Conservation (phyloP, 2,113 vertebrate species). For the Cheilinus undulatus region DNA sequence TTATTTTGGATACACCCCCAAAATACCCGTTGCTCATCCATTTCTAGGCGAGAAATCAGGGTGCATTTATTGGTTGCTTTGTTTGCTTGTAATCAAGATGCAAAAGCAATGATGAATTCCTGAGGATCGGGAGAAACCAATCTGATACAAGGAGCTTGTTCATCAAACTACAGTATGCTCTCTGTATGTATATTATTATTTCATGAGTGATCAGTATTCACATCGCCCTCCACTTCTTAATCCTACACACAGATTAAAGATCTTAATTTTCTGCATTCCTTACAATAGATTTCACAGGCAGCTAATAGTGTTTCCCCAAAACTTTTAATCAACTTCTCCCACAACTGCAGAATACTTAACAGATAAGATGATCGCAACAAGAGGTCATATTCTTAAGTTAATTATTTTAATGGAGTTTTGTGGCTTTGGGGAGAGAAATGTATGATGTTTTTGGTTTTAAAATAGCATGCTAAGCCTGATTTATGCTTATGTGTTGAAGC, state of each 20-base stretch:
- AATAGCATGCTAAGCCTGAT: no score
- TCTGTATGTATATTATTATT: neutral
- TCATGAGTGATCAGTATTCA: neutral
- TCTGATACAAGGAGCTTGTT: neutral
- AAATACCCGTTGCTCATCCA: slow-evolving; percentile 17
- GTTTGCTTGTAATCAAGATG: neutral
- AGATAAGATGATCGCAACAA: neutral
- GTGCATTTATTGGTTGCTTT: neutral
- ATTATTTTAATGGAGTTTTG: neutral
- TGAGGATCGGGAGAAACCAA: neutral
- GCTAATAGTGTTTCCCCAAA: neutral
- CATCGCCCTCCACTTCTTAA: neutral
- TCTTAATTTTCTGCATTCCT: slow-evolving; percentile 9
- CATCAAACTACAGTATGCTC: neutral
- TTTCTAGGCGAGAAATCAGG: neutral
- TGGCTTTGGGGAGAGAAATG: neutral
- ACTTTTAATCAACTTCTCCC: neutral
- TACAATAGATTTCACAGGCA: slow-evolving; percentile 6
- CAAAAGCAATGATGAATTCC: neutral
- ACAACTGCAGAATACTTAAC: neutral
- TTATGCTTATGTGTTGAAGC: no score
- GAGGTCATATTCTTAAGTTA: neutral
- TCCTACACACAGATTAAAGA: slow-evolving; percentile 6
- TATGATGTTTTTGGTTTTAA: neutral
- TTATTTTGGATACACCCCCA: slow-evolving; percentile 6